Base-by-base conservation (phyloP, 2,888 invertebrate genomes). In the Oithona nana region DNA sequence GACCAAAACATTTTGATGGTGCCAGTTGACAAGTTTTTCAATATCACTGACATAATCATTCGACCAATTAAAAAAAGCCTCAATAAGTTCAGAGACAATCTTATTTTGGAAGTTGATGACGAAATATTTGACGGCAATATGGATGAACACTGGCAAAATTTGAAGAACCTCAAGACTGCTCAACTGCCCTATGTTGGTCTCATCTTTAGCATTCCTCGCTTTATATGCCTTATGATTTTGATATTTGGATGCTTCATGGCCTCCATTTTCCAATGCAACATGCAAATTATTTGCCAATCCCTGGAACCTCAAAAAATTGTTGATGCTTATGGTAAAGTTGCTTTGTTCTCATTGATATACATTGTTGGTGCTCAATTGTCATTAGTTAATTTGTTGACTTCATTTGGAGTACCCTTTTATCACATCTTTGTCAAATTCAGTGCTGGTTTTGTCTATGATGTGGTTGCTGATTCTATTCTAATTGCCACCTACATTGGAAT, bases 381-480 rank as follows among this genome's bases (percentile, higher is more conserved):
- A 2, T 31, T 62, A 4, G 56, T 57, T 31, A 62, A 62, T 39
- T n/a, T 62, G 24, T 20, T 62, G 20, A 30, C 55, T n/a, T 28
- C 52, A 20, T 56, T 62, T 54, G 62, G 62, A 13, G 31, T 62
- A 8, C 62, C 62, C 11, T 62, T 61, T 39, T 62, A 62, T 28
- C 52, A 55, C 16, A 56, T 62, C 20, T 48, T 20, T 28, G 30
- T 62, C 13, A 20, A 56, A 24, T 62, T 56, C 24, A 56, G 62
- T 24, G 24, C 31, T 16, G 62, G 62, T 11, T 62, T 62, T 39
- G 31, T 62, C 48, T 62, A 62, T 56, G 62, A 62, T 39, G 29
- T 62, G 6, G 62, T 62, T n/a, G 52, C 54, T 31, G 62, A 62
- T 30, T 28, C 30, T 16, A 62, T 62, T 39, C 28, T 62, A 39